These are phyloP conservation scores for Sceloporus undulatus DNA, from an alignment of 2,113 vertebrate genomes.

Conservation along the genomic window DNA sequence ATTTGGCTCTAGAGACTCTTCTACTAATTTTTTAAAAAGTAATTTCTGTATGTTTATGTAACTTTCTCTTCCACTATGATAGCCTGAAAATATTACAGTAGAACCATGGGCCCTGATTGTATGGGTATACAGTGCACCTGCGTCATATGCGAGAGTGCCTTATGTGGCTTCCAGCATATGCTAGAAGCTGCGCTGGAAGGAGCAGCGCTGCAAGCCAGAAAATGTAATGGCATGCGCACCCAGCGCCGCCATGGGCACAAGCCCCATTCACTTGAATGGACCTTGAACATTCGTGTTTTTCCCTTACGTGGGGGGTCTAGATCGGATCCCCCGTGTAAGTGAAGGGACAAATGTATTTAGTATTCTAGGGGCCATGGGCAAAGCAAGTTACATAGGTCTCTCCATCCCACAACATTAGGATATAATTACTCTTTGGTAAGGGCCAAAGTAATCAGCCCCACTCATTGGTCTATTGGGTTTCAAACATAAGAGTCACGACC, in stretches of 20 bases:
- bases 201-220: too few species aligned
- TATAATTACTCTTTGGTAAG: background rate
- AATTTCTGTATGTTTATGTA: background rate
- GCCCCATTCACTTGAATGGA: too few species aligned
- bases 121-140: too few species aligned
- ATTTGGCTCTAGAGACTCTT: background rate
- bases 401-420: background rate
- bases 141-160: too few species aligned
- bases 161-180: too few species aligned
- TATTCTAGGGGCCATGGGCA: background rate
- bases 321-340: too few species aligned
- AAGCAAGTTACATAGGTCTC: background rate
- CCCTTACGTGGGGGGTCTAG: too few species aligned
- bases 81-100: background rate
- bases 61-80: background rate
- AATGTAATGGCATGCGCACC: too few species aligned
- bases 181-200: too few species aligned
- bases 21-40: background rate
- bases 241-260: too few species aligned
- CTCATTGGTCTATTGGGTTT: background rate
- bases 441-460: background rate
- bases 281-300: too few species aligned
- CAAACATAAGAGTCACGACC: background rate
- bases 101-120: background rate
- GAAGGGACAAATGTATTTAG: background rate